phyloP scores from a whole-genome alignment of 92 coral and sea anemone genomes.

The Porites divaricata region DNA sequence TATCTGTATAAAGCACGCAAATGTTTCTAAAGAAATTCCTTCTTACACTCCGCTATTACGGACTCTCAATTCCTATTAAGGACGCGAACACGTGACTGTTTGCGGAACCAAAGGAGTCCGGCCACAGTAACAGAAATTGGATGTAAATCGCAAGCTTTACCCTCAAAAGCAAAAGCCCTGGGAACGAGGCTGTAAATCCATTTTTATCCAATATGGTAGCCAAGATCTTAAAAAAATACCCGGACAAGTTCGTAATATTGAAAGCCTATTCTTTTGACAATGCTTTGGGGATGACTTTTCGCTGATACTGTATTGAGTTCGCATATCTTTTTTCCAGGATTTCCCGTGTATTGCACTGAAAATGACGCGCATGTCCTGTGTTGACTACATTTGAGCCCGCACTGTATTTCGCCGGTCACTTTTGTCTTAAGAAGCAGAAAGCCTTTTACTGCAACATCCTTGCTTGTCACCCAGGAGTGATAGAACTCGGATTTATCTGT shows the following conservation, averaged over 20 bases:
- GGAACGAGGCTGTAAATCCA: too few species aligned
- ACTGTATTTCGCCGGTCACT: constrained; percentile 44
- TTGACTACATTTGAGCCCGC: constrained; percentile 65
- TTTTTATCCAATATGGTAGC: too few species aligned
- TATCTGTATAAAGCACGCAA: too few species aligned
- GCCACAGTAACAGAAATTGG: too few species aligned
- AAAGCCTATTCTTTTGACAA: constrained; percentile 34
- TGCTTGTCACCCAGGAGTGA: constrained; percentile 22
- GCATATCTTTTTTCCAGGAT: constrained; percentile 30
- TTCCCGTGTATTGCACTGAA: constrained; percentile 31
- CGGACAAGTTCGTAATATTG: constrained; percentile 51
- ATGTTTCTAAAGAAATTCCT: too few species aligned
- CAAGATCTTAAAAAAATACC: constrained; percentile 11
- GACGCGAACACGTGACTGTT: too few species aligned
- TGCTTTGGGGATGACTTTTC: not conserved
- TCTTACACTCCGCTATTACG: too few species aligned
- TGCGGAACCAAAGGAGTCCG: too few species aligned
- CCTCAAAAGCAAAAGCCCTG: too few species aligned
- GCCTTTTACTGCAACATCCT: constrained; percentile 39
- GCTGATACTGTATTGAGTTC: constrained; percentile 44
- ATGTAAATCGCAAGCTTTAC: too few species aligned
- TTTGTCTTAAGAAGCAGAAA: constrained; percentile 23
- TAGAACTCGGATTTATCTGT: constrained; percentile 52
- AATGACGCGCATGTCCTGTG: constrained; percentile 59
- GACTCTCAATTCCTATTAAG: too few species aligned